These are phyloP conservation scores for Blera fallax DNA, from an alignment of 2,888 invertebrate species.

Conservation along the genomic window DNA sequence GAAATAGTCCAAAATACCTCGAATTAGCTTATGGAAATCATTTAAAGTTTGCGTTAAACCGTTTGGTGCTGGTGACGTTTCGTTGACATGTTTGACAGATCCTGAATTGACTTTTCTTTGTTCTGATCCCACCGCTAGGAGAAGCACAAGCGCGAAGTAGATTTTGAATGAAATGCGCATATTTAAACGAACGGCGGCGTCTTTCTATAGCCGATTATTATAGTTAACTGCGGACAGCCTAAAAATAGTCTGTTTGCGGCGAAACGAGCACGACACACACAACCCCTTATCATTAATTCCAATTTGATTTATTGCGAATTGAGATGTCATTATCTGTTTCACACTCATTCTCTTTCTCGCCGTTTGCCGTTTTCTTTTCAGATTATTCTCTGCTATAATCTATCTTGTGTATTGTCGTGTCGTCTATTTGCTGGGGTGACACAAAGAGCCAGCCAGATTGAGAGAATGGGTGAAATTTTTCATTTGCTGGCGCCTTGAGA, in stretches of 20 bases:
- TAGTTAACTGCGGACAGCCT: slow-evolving; percentile 49
- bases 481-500: slow-evolving; percentile 2
- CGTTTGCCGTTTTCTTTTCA: not conserved
- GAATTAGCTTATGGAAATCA: slow-evolving; percentile 35
- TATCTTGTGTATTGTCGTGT: slow-evolving; percentile 22
- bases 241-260: slow-evolving; percentile 34
- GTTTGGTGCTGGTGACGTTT: not conserved
- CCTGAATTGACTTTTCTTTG: not conserved
- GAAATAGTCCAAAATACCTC: slow-evolving; percentile 35
- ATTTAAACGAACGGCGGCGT: slow-evolving; percentile 1
- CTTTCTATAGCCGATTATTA: slow-evolving; percentile 39
- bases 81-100: not conserved
- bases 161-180: slow-evolving; percentile 40
- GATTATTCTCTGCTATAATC: slow-evolving; percentile 22
- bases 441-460: too few species aligned
- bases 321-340: slow-evolving; percentile 54
- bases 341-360: not conserved
- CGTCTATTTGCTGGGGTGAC: not conserved
- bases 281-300: slow-evolving; percentile 45
- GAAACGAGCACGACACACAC: not conserved
- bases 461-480: not conserved
- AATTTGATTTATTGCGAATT: slow-evolving; percentile 46
- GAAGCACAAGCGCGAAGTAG: slow-evolving; percentile 16
- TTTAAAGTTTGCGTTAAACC: slow-evolving; percentile 29
- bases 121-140: not conserved